Percentiles rank a stretch among this genome's conserved stretches.
Conservation (phyloP, 2,797 vertebrate species). For the Geotria australis region DNA sequence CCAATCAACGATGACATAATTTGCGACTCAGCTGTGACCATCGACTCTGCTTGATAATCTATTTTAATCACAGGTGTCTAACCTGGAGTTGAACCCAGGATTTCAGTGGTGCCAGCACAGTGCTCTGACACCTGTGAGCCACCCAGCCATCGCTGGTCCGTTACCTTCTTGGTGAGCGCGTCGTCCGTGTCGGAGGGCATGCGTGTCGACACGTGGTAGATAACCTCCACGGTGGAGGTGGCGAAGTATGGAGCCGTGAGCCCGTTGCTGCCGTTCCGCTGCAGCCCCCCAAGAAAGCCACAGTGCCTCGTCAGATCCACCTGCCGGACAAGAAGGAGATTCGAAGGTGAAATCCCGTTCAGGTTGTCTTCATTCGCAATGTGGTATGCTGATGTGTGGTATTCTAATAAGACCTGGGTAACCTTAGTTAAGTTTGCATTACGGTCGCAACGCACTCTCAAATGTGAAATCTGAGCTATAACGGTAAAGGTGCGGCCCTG, state of each 20-base stretch:
- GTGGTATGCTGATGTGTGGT: neutral
- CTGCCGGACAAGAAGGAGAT: constrained; percentile 4
- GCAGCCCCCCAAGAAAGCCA: constrained; percentile 94
- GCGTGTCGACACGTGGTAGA: constrained; percentile 85
- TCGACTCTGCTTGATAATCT: no score
- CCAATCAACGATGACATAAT: no score
- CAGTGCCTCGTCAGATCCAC: constrained; percentile 76
- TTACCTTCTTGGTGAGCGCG: constrained; percentile 82
- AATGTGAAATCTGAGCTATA: no score
- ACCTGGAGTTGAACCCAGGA: no score
- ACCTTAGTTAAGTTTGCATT: no score
- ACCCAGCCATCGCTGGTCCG: no score
- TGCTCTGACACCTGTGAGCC: no score
- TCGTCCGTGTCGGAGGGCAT: constrained; percentile 82
- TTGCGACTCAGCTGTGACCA: no score
- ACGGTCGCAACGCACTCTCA: no score
- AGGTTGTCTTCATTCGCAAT: neutral
- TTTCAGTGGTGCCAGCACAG: no score
- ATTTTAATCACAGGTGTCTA: no score
- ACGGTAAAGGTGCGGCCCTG: no score
- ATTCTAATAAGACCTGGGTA: neutral
- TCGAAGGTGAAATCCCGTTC: neutral
- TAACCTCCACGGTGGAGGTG: constrained; percentile 84
- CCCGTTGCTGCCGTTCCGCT: constrained; percentile 91
- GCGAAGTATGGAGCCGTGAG: constrained; percentile 73